Evolutionary conservation across 2,797 vertebrate genomes (phyloP).

Genomic region (Pteronotus mesoamericanus): DNA sequence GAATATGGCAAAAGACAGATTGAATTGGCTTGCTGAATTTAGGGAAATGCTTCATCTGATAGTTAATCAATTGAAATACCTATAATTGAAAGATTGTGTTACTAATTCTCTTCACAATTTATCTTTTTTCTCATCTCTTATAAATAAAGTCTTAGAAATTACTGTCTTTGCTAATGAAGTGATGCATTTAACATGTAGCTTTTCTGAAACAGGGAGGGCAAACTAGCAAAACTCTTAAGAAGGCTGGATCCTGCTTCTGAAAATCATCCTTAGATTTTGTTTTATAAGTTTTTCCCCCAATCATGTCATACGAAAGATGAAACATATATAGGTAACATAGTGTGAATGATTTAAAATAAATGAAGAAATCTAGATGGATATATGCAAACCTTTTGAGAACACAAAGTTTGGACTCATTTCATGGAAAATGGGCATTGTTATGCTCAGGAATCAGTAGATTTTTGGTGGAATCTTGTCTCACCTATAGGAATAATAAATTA

Average conservation of each 20-base stretch:
- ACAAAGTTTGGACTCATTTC: background rate
- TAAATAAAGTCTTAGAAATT: constrained; percentile 71
- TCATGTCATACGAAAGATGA: background rate
- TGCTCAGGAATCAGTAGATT: background rate
- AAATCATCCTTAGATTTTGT: background rate
- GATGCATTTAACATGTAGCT: constrained; percentile 56
- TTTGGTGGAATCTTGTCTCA: background rate
- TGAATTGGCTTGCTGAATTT: constrained; percentile 80
- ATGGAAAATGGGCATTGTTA: background rate
- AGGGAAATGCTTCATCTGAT: constrained; percentile 78
- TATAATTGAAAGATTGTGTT: constrained; percentile 78
- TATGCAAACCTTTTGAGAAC: background rate
- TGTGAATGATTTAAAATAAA: background rate
- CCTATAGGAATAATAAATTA: background rate
- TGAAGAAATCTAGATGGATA: background rate
- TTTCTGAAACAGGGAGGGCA: constrained; percentile 21
- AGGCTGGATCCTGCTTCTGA: background rate
- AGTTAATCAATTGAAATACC: constrained; percentile 82
- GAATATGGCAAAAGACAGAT: constrained; percentile 77
- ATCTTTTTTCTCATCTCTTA: constrained; percentile 65
- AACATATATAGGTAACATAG: background rate
- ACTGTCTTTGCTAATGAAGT: constrained; percentile 68
- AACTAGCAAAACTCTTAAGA: background rate
- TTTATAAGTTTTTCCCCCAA: background rate
- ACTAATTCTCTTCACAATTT: constrained; percentile 78